Conservation (phyloP, 2,888 invertebrate species). For the Tetranychus piercei region DNA sequence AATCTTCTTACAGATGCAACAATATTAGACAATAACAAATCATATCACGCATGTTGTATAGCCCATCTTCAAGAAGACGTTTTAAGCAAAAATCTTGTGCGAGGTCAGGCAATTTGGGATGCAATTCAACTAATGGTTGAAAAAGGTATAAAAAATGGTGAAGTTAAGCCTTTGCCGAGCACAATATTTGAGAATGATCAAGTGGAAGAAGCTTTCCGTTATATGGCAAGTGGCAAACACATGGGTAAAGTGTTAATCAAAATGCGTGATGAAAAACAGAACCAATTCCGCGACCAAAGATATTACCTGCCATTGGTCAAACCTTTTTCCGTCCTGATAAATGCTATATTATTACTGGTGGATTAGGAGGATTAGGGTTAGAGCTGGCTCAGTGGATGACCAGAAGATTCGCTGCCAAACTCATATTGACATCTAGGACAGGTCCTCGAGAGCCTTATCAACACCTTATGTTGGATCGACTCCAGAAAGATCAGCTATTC, state of each 20-base stretch:
- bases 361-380: conserved; percentile 87
- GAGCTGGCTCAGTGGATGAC: conserved; percentile 81
- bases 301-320: conserved; percentile 42
- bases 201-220: conserved; percentile 74
- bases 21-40: not conserved
- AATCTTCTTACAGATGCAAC: not conserved
- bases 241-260: conserved; percentile 87
- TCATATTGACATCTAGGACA: conserved; percentile 70
- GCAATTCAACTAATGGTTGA: not conserved
- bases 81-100: not conserved
- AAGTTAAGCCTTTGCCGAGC: conserved; percentile 69
- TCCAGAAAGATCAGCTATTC: conserved; percentile 29
- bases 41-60: conserved; percentile 6
- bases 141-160: conserved; percentile 63
- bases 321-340: conserved; percentile 47
- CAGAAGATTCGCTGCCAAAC: conserved; percentile 59
- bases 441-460: conserved; percentile 85
- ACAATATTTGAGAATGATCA: conserved; percentile 68
- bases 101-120: not conserved
- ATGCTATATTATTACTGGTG: conserved; percentile 43
- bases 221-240: conserved; percentile 91
- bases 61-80: conserved; percentile 11
- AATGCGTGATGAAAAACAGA: conserved; percentile 47
- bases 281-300: not conserved
- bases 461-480: conserved; percentile 53